Percentiles rank a stretch among this genome's conserved stretches.
Evolutionary conservation across 2,888 invertebrate genomes (phyloP).

Genomic region (Euplagia quadripunctaria): DNA sequence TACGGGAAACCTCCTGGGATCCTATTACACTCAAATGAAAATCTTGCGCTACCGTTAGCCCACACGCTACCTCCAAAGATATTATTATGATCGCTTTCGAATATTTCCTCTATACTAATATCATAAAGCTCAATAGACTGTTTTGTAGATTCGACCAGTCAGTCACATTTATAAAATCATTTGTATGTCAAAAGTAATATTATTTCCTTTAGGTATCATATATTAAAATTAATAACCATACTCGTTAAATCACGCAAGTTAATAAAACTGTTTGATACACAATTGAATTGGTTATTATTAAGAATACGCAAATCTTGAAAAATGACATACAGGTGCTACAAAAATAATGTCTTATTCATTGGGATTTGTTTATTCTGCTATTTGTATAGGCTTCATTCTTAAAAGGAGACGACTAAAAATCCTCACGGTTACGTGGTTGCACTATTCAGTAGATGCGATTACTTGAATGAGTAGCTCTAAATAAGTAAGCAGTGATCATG

Average conservation of each 20-base stretch:
- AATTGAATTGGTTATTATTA: not conserved
- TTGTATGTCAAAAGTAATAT: not conserved
- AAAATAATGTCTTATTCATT: not conserved
- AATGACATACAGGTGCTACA: not conserved
- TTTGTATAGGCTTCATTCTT: not conserved
- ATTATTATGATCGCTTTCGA: no score
- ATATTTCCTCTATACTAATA: not conserved
- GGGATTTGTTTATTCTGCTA: not conserved
- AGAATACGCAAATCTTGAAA: not conserved
- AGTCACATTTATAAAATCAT: not conserved
- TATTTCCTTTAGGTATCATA: not conserved
- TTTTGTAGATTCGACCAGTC: not conserved
- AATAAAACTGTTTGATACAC: not conserved
- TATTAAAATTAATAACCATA: not conserved
- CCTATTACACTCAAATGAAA: constrained; percentile 1
- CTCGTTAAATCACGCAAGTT: not conserved
- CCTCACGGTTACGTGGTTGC: not conserved
- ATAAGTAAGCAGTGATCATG: constrained; percentile 56
- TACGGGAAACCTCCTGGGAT: not conserved
- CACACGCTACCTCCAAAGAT: no score
- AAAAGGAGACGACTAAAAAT: not conserved
- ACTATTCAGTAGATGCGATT: constrained; percentile 41
- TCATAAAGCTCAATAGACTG: not conserved
- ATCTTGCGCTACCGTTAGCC: not conserved
- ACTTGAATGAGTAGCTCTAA: constrained; percentile 55